A percentile compares a stretch with the other conserved stretches of the same genome.
These are phyloP conservation scores for Actias luna DNA, from an alignment of 2,888 invertebrate species.

Conservation along the genomic window DNA sequence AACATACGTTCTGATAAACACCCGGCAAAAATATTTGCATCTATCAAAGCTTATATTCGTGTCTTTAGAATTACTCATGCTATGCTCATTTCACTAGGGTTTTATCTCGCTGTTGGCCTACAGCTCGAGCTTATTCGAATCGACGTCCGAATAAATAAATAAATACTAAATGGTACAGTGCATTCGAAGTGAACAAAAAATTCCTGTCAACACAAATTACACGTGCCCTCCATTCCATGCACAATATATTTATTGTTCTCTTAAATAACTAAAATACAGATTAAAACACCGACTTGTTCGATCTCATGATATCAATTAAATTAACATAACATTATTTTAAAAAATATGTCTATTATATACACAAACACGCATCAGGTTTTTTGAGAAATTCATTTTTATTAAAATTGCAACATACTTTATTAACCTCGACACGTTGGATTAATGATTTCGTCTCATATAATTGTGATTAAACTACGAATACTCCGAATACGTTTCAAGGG, in stretches of 20 bases:
- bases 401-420: background rate
- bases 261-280: slow-evolving; percentile 40
- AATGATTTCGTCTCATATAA: background rate
- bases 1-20: no score
- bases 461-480: background rate
- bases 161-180: background rate
- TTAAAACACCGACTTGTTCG: slow-evolving; percentile 67
- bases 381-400: background rate
- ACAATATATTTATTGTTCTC: slow-evolving; percentile 38
- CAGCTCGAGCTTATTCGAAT: no score
- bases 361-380: background rate
- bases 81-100: no score
- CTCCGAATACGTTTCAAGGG: background rate
- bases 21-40: no score
- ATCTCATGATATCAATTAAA: slow-evolving; percentile 64
- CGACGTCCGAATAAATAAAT: no score
- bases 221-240: slow-evolving; percentile 32
- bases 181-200: slow-evolving; percentile 17
- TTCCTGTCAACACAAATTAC: slow-evolving; percentile 32
- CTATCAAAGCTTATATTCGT: no score
- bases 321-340: slow-evolving; percentile 55
- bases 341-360: slow-evolving; percentile 46
- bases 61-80: no score
- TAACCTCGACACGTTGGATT: background rate
- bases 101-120: no score